phyloP scores from a whole-genome alignment of 2,113 vertebrate species.

The Arizona elegans region DNA sequence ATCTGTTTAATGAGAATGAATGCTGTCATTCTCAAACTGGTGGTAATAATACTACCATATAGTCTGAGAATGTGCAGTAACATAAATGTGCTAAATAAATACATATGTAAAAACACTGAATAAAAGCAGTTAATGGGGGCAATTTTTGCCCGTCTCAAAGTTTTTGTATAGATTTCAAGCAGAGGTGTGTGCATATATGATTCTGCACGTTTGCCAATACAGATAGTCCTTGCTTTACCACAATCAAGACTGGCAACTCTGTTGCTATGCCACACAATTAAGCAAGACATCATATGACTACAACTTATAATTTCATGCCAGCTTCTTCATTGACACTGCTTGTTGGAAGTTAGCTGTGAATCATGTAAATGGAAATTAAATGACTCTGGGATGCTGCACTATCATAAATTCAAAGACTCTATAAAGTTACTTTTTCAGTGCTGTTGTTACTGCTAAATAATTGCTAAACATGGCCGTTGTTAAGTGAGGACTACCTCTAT shows the following conservation, averaged over 20 bases:
- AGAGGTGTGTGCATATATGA: not conserved
- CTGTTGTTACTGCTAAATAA: not conserved
- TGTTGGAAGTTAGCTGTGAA: not conserved
- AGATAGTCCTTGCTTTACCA: not conserved
- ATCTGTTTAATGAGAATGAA: not conserved
- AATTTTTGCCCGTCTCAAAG: not conserved
- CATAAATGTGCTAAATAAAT: not conserved
- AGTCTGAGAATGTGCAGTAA: not conserved
- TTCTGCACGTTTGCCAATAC: not conserved
- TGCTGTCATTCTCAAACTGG: not conserved
- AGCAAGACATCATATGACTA: not conserved
- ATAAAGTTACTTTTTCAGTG: not conserved
- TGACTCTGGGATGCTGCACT: not conserved
- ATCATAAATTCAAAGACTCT: not conserved
- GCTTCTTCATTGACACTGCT: not conserved
- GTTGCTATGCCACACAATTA: not conserved
- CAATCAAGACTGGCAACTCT: not conserved
- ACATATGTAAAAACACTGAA: not conserved
- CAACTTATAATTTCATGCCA: not conserved
- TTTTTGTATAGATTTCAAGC: not conserved
- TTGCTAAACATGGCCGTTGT: not conserved
- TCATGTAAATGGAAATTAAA: not conserved
- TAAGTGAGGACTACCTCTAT: not conserved
- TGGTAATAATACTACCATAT: constrained; percentile 24
- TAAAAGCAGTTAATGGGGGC: not conserved